Evolutionary conservation across 2,797 vertebrate genomes (phyloP).

Genomic region (Pagetopsis macropterus): DNA sequence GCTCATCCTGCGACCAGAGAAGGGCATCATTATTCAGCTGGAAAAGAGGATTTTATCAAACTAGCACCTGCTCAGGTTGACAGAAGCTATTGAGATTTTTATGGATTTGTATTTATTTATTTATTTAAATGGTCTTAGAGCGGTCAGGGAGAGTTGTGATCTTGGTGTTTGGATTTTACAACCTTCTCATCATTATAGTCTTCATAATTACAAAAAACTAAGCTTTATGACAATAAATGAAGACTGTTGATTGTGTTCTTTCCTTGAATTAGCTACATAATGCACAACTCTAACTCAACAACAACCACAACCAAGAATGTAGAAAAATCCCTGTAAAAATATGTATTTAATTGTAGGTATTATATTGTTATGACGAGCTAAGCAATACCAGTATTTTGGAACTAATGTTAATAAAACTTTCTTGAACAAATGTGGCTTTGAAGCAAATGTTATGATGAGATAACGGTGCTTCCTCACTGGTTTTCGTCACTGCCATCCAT

Average conservation of each 20-base stretch:
- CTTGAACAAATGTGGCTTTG: background rate
- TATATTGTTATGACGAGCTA: background rate
- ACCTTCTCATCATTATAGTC: slow-evolving; percentile 15
- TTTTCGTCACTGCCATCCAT: background rate
- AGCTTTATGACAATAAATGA: slow-evolving; percentile 1
- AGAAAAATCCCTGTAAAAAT: background rate
- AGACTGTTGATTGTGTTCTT: slow-evolving; percentile 4
- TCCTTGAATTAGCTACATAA: background rate
- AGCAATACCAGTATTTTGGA: background rate
- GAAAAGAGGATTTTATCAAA: slow-evolving; percentile 76
- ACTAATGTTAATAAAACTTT: background rate
- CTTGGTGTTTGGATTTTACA: slow-evolving; percentile 8
- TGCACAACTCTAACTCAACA: background rate
- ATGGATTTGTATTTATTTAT: too few species aligned
- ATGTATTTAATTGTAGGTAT: background rate
- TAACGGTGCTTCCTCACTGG: background rate
- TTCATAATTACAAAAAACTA: slow-evolving; percentile 18
- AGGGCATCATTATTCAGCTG: slow-evolving; percentile 90
- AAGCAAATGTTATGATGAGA: background rate
- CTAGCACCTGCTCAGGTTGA: background rate
- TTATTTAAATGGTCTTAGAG: background rate
- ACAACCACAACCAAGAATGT: background rate
- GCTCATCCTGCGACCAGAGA: slow-evolving; percentile 90
- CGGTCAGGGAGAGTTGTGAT: slow-evolving; percentile 7
- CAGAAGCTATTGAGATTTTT: background rate